Evolutionary conservation across 2,797 vertebrate species (phyloP), one percentile per base, ranked within the genome.

Genomic region (Cynopterus sphinx): DNA sequence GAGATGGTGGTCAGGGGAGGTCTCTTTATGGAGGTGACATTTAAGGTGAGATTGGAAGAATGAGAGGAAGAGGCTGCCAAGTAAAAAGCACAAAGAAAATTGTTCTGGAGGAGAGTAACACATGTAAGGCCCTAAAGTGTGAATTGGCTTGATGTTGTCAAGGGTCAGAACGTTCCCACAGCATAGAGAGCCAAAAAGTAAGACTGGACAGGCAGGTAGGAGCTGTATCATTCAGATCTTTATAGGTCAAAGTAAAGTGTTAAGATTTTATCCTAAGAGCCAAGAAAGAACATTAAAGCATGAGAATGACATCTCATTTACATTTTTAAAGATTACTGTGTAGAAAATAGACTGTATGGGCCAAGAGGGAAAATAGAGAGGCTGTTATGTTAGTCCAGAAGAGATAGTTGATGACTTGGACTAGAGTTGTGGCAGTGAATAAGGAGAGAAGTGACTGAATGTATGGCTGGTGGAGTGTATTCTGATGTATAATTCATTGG

Each of bases 31-130:
- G 36, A 91, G 22, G n/a, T 88, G 39, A 55, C 36, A 84, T 73
- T 70, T 93, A 85, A 92, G 57, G 46, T 94, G 51, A 88, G 61
- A 91, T 43, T 57, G 90, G 81, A 96, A 87, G 61, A 94, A 84
- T 36, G 46, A 74, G 63, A 87, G 55, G 28, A 87, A 68, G 70
- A 91, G 46, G 21, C 22, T 33, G 41, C 68, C 39, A 83, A 85
- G 55, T 93, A 26, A 87, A 94, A 95, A 51, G 6, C 67, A 82
- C 9, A 41, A 17, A 63, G 21, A 68, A 81, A 22, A 73, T 78
- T 17, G 57, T 86, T 92, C 15, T n/a, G 46, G 55, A 90, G 61
- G 51, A 36, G 9, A 70, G 31, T 92, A 87, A 84, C 53, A 57
- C 31, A 36, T n/a, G 16, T 10, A 33, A 87, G 21, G 9, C 41